Evolutionary conservation across 2,888 invertebrate species (phyloP), one percentile per base, ranked within the genome.

Genomic region (Platycheirus albimanus): DNA sequence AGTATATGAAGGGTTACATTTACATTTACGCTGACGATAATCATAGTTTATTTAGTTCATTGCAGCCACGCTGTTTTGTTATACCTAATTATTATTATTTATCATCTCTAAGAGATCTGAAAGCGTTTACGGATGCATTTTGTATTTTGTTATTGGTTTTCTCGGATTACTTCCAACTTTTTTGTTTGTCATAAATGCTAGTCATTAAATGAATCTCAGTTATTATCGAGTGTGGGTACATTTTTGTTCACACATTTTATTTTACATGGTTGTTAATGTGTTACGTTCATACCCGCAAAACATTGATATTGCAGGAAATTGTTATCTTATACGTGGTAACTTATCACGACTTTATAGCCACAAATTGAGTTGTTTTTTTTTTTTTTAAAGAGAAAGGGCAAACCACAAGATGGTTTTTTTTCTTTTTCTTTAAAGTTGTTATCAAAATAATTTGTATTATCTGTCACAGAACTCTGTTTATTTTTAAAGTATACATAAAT

Each of bases 311-410:
- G 15, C 20, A 67, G 72, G 58, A 72, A 71, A 67, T 67, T 54
- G 67, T 79, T 63, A 79, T 79, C 61, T 67, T 41, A 45, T 63
- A 38, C 20, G 64, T 64, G 58, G 30, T 36, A 38, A 43, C 49
- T 77, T 77, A 77, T 77, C 70, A 30, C 54, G 10, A 49, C 52
- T 63, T 52, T 54, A 24, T 49, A 54, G 41, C 13, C 56, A 13
- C 54, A 49, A 24, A 19, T 11, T 36, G 47, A 6, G 10, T 30
- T 38, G 38, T 56, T 41, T 47, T 33, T 41, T 30, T 51, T n/a
- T 28, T 24, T 7, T n/a, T 58, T 0, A 20, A 56, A 56, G 20
- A 5, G 20, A 38, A 38, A 2, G 4, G 4, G n/a, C 1, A 38
- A 56, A 56, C 54, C 54, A 13, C 54, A 38, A 38, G 0, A 19